phyloP scores from a whole-genome alignment of 2,113 vertebrate genomes.

The Corvus hawaiiensis region DNA sequence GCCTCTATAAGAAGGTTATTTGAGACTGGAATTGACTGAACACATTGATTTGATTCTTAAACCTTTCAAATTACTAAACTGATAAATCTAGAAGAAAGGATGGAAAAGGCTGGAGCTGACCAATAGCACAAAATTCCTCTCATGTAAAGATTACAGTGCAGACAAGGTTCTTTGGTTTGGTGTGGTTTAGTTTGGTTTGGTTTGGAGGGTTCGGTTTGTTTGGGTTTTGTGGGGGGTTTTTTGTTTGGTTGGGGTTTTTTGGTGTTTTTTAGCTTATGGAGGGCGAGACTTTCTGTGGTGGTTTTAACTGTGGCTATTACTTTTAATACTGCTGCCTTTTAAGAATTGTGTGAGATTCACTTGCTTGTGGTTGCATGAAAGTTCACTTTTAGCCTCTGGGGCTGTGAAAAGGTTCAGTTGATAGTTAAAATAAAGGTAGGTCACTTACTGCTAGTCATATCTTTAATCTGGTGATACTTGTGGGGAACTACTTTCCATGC shows the following conservation, averaged over 20 bases:
- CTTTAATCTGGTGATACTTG: neutral
- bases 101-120: neutral
- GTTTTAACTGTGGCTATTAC: neutral
- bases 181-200: neutral
- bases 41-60: neutral
- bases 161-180: neutral
- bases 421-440: conserved; percentile 5
- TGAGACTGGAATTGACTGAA: neutral
- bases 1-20: neutral
- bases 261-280: neutral
- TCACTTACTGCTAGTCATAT: neutral
- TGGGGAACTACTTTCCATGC: neutral
- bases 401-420: neutral
- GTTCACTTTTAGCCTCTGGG: neutral
- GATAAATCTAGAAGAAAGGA: neutral
- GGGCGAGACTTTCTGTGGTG: neutral
- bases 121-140: neutral
- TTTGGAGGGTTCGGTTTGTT: neutral
- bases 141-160: neutral
- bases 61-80: neutral
- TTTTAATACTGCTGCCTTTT: neutral
- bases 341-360: neutral
- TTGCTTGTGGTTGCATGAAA: neutral
- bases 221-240: neutral
- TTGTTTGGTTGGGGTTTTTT: neutral